Conservation (phyloP, 2,113 vertebrate species). For the Gorilla gorilla region DNA sequence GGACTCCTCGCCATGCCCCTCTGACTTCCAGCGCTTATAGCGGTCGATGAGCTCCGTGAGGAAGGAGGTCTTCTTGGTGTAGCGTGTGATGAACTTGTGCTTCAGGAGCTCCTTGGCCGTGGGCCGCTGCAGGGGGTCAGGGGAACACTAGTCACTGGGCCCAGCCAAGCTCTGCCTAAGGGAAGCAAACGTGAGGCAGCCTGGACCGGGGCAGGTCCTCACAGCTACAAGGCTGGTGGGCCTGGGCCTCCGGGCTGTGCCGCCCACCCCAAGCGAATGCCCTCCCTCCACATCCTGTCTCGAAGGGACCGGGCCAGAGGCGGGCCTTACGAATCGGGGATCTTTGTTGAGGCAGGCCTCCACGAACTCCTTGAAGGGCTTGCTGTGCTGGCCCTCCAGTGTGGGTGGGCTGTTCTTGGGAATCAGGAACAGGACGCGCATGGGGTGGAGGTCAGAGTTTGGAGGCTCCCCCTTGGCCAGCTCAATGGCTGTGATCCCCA, state of each 20-base stretch:
- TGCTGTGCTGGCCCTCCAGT: conserved; percentile 97
- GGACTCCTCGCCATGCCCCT: conserved; percentile 96
- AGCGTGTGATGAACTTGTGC: conserved; percentile 96
- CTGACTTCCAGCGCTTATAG: conserved; percentile 97
- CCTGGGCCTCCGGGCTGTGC: no score
- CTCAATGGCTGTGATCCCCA: conserved; percentile 98
- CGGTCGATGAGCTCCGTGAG: conserved; percentile 97
- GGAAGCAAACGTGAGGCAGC: neutral
- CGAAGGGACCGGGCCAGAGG: neutral
- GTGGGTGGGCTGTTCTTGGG: conserved; percentile 98
- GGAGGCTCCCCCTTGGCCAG: conserved; percentile 98
- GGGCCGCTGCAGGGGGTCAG: conserved; percentile 87
- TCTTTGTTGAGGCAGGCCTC: conserved; percentile 99
- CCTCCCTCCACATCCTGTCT: neutral
- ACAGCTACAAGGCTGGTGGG: neutral
- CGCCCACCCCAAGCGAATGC: neutral
- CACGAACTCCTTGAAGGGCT: conserved; percentile 98
- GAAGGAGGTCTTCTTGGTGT: conserved; percentile 98
- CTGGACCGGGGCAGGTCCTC: neutral
- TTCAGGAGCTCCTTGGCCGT: conserved; percentile 98
- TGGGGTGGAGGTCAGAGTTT: conserved; percentile 98
- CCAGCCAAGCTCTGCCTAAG: neutral
- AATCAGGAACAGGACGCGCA: conserved; percentile 98
- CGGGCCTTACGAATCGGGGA: conserved; percentile 93
- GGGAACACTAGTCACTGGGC: fast-evolving